A percentile compares a stretch with the other conserved stretches of the same genome.
These are phyloP conservation scores for Nezara viridula DNA, from an alignment of 2,888 invertebrate genomes.

Conservation along the genomic window DNA sequence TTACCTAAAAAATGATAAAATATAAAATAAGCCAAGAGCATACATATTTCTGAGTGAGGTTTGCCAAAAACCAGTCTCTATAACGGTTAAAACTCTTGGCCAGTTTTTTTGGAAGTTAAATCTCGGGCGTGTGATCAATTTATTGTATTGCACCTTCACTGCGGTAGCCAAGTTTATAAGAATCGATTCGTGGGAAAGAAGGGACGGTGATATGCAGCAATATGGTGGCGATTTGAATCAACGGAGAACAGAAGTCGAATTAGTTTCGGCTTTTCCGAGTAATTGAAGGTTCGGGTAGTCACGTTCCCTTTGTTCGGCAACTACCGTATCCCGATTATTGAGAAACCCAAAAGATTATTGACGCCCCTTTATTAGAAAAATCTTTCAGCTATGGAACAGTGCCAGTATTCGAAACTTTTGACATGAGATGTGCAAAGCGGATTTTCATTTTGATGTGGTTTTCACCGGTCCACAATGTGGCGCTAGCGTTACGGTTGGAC, in stretches of 20 bases:
- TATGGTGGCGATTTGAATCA: not conserved
- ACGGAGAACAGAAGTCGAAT: slow-evolving; percentile 6
- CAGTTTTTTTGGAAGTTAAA: not conserved
- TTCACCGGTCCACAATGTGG: no score
- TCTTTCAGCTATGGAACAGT: not conserved
- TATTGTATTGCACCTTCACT: not conserved
- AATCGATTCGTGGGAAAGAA: not conserved
- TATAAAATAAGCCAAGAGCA: no score
- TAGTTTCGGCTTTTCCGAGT: slow-evolving; percentile 5
- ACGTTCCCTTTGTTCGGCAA: slow-evolving; percentile 23
- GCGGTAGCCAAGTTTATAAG: not conserved
- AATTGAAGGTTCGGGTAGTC: slow-evolving; percentile 17
- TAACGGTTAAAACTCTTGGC: not conserved
- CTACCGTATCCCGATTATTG: slow-evolving; percentile 25
- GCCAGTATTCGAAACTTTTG: not conserved
- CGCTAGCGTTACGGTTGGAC: no score
- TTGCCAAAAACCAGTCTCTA: not conserved
- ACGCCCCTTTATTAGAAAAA: slow-evolving; percentile 11
- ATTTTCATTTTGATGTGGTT: not conserved
- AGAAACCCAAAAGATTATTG: slow-evolving; percentile 10
- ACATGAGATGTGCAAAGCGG: not conserved
- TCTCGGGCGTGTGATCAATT: not conserved
- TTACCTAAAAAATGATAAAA: no score
- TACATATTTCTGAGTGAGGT: no score
- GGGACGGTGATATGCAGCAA: not conserved